Evolutionary conservation across 2,113 vertebrate species (phyloP).

Genomic region (Gallinago paraguaiae): DNA sequence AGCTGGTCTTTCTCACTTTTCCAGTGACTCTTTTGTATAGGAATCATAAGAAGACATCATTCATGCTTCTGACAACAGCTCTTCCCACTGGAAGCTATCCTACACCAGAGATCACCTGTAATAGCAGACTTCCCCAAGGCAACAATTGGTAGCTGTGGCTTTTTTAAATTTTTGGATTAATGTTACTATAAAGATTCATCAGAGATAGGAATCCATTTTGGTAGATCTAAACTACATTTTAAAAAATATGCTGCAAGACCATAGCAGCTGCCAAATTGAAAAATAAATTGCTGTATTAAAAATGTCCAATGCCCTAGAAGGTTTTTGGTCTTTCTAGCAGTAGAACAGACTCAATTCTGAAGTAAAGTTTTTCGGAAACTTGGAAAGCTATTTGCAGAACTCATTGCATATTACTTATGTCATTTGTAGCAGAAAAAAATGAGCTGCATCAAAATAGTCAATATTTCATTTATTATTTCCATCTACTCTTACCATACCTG

Average conservation of each 20-base stretch:
- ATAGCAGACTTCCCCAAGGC: neutral
- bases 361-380: neutral
- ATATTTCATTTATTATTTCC: neutral
- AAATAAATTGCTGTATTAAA: neutral
- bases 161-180: neutral
- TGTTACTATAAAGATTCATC: neutral
- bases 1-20: neutral
- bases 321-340: neutral
- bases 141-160: neutral
- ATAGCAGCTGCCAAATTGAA: neutral
- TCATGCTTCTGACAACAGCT: neutral
- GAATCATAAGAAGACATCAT: neutral
- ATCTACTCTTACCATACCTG: neutral
- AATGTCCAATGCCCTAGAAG: neutral
- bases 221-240: neutral
- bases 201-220: neutral
- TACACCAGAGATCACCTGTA: neutral
- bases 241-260: neutral
- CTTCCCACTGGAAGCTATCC: neutral
- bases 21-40: neutral
- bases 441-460: neutral
- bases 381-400: neutral
- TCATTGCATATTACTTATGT: accelerated
- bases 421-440: neutral
- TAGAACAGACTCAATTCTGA: neutral